These are phyloP conservation scores for Callinectes sapidus DNA, from an alignment of 2,888 invertebrate species.

Conservation along the genomic window DNA sequence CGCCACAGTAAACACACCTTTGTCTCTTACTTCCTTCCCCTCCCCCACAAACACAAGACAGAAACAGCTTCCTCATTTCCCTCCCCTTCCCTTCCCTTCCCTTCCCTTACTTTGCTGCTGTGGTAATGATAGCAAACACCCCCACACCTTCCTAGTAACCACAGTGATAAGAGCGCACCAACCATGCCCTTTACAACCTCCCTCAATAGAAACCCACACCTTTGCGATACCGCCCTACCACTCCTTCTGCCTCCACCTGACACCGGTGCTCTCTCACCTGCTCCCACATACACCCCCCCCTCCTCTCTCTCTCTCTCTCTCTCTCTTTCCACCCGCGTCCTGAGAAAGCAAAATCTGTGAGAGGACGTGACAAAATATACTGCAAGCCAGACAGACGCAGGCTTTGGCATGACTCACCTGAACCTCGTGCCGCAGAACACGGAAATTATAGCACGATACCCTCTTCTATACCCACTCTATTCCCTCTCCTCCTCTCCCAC, in stretches of 20 bases:
- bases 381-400: background rate
- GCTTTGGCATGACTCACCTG: constrained; percentile 5
- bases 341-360: background rate
- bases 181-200: too few relatives aligned
- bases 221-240: too few relatives aligned
- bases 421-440: background rate
- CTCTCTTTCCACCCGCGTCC: background rate
- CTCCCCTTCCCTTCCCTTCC: too few relatives aligned
- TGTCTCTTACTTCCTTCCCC: too few relatives aligned
- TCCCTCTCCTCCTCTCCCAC: background rate
- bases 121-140: background rate
- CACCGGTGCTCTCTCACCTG: too few relatives aligned
- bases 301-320: background rate
- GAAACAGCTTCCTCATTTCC: too few relatives aligned
- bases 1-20: too few relatives aligned
- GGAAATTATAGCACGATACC: background rate
- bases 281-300: background rate
- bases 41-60: too few relatives aligned
- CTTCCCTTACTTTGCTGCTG: too few relatives aligned
- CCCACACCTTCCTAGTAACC: background rate
- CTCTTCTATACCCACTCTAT: background rate
- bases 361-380: background rate
- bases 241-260: too few relatives aligned
- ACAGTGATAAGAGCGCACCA: too few relatives aligned
- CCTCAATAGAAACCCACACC: too few relatives aligned